Conservation (phyloP, 2,888 invertebrate species). For the Drosophila mimica region DNA sequence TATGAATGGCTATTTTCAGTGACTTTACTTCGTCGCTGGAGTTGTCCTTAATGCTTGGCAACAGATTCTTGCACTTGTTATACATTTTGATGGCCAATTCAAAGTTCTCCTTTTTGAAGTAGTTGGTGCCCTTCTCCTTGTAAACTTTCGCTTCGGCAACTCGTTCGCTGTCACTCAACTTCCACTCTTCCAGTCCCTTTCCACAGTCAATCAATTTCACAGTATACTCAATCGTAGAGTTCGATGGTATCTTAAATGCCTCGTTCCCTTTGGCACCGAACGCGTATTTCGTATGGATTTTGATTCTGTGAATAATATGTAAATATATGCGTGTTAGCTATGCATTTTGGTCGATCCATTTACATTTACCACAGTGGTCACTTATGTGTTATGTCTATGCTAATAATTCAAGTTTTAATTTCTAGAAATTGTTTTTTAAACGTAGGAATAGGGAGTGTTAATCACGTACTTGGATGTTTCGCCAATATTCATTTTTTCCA, state of each 20-base stretch:
- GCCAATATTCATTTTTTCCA: constrained; percentile 92
- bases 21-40: constrained; percentile 85
- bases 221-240: constrained; percentile 91
- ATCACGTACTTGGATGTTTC: constrained; percentile 88
- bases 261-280: constrained; percentile 90
- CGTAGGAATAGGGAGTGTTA: background rate
- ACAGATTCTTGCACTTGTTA: constrained; percentile 87
- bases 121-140: constrained; percentile 96
- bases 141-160: constrained; percentile 92
- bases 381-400: background rate
- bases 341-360: background rate
- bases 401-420: background rate
- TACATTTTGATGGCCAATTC: constrained; percentile 94
- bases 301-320: constrained; percentile 84
- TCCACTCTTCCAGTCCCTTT: constrained; percentile 93
- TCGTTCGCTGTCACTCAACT: constrained; percentile 91
- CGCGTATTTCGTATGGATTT: constrained; percentile 91
- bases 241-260: constrained; percentile 91
- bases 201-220: constrained; percentile 94
- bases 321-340: background rate
- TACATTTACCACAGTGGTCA: background rate
- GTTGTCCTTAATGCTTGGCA: constrained; percentile 83
- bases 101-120: constrained; percentile 93
- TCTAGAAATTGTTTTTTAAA: background rate
- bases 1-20: constrained; percentile 89